Evolutionary conservation across 2,888 invertebrate species (phyloP), one percentile per base, ranked within the genome.

Genomic region (Oscheius sp.): DNA sequence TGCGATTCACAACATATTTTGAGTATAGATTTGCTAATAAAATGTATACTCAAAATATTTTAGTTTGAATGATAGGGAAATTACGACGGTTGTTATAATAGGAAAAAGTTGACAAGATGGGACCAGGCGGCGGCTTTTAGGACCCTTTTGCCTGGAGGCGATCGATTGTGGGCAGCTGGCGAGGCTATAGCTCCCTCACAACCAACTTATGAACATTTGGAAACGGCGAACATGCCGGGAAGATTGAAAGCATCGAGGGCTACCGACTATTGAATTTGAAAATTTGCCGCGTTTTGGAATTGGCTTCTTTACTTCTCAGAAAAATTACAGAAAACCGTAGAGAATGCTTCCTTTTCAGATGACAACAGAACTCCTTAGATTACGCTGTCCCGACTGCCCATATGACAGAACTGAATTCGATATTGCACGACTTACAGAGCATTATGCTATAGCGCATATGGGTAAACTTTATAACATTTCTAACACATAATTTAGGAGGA

Each of bases 131-230:
- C 55, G 34, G 55, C 55, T 55, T 55, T 52, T 55, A 45, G 61
- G 45, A 61, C 61, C 61, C 25, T 20, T 45, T 25, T 15, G 29
- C 29, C 15, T 12, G 25, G 45, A 34, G 33, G 61, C 61, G 61
- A 61, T 61, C 61, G 45, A 61, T 61, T 4, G 45, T n/a, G 45
- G 29, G 31, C 61, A 61, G 61, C 61, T 61, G 61, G 42, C 57
- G 37, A 23, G 31, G 50, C 50, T 23, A 52, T 23, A 23, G 50
- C 20, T 20, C 29, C 23, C 8, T 12, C 23, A 8, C 12, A 27
- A 15, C 50, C 27, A 27, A 52, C 50, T 52, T 42, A 42, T 42
- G 42, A 20, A 42, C n/a, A n/a, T n/a, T n/a, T n/a, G n/a, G n/a
- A n/a, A n/a, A n/a, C n/a, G n/a, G n/a, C n/a, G n/a, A n/a, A n/a